Conservation (phyloP, 2,797 vertebrate species). For the Thripadectes ignobilis region DNA sequence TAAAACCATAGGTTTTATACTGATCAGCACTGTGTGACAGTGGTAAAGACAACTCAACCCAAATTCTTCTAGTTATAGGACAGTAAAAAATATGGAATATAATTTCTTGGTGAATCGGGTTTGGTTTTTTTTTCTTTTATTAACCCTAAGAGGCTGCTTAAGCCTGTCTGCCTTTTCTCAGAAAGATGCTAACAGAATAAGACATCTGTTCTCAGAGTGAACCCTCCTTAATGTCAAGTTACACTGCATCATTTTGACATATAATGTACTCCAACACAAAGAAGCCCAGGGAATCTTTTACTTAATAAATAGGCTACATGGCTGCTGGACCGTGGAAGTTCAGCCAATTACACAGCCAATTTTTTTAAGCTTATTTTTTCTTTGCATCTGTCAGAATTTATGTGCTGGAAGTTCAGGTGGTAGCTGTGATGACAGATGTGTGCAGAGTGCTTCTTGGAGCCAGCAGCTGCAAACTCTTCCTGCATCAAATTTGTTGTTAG, state of each 20-base stretch:
- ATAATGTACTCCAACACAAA: neutral
- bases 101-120: neutral
- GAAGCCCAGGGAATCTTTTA: neutral
- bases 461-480: constrained; percentile 18
- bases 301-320: neutral
- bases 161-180: neutral
- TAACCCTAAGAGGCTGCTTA: neutral
- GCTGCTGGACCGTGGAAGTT: neutral
- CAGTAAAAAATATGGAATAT: neutral
- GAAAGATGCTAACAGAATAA: neutral
- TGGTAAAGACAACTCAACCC: neutral
- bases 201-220: constrained; percentile 8
- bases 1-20: neutral
- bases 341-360: neutral
- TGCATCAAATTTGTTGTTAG: constrained; percentile 4
- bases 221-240: constrained; percentile 13
- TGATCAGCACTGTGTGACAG: neutral
- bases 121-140: neutral
- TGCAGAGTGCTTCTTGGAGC: neutral
- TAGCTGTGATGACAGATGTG: constrained; percentile 13
- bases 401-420: constrained; percentile 19
- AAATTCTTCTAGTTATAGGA: neutral
- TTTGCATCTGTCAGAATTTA: neutral
- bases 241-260: constrained; percentile 18
- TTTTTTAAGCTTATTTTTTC: neutral